Conservation (phyloP, 1,140 invertebrate species). For the Phymorhynchus buccinoides region DNA sequence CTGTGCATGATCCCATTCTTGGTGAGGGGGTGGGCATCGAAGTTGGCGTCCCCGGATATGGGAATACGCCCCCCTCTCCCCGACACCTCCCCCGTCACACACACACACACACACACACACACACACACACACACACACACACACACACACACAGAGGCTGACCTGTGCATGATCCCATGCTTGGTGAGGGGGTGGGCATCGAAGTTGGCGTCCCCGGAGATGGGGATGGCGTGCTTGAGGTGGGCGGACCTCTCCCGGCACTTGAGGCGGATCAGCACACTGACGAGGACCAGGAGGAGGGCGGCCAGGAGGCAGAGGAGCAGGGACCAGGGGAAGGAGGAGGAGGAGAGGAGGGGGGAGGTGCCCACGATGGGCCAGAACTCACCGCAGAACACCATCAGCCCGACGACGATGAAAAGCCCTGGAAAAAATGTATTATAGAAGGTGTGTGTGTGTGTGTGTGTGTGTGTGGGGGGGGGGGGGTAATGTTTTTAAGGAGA, state of each 20-base stretch:
- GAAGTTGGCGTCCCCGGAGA: conserved; percentile 43
- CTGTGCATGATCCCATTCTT: neutral
- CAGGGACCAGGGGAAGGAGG: conserved; percentile 42
- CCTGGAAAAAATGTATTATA: conserved; percentile 20
- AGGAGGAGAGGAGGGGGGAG: conserved; percentile 14
- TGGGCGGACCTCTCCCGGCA: conserved; percentile 20
- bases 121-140: neutral
- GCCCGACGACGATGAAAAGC: conserved; percentile 26
- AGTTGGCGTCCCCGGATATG: conserved; percentile 41
- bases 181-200: conserved; percentile 42
- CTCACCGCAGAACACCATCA: conserved; percentile 38
- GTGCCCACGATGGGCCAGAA: conserved; percentile 38
- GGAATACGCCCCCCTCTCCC: conserved; percentile 39
- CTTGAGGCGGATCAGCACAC: conserved; percentile 35
- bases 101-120: neutral
- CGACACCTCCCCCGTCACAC: neutral
- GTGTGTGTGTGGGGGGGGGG: too few relatives aligned
- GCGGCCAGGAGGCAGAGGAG: conserved; percentile 40
- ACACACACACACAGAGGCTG: neutral
- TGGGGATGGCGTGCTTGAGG: conserved; percentile 41
- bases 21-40: conserved; percentile 41
- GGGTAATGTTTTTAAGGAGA: too few relatives aligned
- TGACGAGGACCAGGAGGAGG: conserved; percentile 40
- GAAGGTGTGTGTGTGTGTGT: too few relatives aligned
- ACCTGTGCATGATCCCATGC: conserved; percentile 40